phyloP scores from a whole-genome alignment of 1,140 invertebrate species.

The Brachionus asplanchnoidis region DNA sequence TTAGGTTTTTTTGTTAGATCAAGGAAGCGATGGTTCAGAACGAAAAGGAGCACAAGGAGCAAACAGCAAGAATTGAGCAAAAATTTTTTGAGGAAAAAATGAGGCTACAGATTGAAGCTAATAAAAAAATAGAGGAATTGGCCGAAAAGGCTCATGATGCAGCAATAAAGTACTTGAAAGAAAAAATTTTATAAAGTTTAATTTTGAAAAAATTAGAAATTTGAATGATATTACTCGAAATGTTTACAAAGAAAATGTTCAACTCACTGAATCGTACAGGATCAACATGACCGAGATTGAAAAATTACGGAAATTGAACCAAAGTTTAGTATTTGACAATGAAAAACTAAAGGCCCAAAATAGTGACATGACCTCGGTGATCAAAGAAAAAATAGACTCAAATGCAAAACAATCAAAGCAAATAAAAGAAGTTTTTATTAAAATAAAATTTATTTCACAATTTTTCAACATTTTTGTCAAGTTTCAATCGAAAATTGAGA shows the following conservation, averaged over 20 bases:
- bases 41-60: conserved; percentile 53
- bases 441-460: background rate
- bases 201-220: conserved; percentile 48
- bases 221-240: conserved; percentile 55
- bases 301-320: conserved; percentile 47
- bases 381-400: conserved; percentile 53
- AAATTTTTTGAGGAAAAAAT: conserved; percentile 59
- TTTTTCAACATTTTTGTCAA: conserved; percentile 39
- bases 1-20: conserved; percentile 47
- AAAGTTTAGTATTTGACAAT: conserved; percentile 47
- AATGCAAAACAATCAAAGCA: conserved; percentile 49
- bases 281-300: conserved; percentile 49
- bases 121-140: conserved; percentile 56
- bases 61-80: conserved; percentile 53
- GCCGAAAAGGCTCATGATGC: conserved; percentile 56
- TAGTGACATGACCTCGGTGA: conserved; percentile 51
- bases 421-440: conserved; percentile 50
- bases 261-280: conserved; percentile 51
- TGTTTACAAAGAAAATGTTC: conserved; percentile 57
- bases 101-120: conserved; percentile 56
- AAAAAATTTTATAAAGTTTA: background rate
- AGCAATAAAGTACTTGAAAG: conserved; percentile 51
- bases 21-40: conserved; percentile 54
- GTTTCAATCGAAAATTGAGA: conserved; percentile 50
- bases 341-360: conserved; percentile 49